phyloP scores from a whole-genome alignment of 2,888 invertebrate genomes.

The Pristionchus japonicus region DNA sequence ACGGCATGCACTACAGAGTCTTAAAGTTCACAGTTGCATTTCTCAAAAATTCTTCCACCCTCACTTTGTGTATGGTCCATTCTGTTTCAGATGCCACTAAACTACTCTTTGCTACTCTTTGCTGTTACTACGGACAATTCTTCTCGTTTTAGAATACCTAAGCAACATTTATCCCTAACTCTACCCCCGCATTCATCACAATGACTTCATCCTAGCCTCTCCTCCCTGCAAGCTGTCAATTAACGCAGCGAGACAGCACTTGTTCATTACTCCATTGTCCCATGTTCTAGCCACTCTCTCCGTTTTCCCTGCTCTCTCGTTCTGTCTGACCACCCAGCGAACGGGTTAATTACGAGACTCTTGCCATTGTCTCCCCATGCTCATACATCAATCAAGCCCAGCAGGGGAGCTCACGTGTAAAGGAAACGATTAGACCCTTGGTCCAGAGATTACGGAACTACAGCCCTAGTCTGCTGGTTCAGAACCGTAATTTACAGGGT shows the following conservation, averaged over 20 bases:
- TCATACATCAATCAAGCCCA: slow-evolving; percentile 13
- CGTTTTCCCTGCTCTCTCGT: background rate
- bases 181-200: background rate
- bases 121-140: too few species aligned
- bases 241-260: background rate
- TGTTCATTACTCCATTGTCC: slow-evolving; percentile 12
- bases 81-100: too few species aligned
- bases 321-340: background rate
- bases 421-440: background rate
- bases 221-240: background rate
- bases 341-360: background rate
- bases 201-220: background rate
- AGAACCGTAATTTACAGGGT: background rate
- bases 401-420: background rate
- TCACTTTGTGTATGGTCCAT: too few species aligned
- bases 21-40: too few species aligned
- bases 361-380: slow-evolving; percentile 14
- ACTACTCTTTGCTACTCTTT: too few species aligned
- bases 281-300: background rate
- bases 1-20: too few species aligned
- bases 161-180: background rate
- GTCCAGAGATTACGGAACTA: background rate
- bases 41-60: too few species aligned
- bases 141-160: too few species aligned
- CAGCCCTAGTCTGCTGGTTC: background rate